phyloP scores from a whole-genome alignment of 2,797 vertebrate species.

The Rhabdophis nuchalis region DNA sequence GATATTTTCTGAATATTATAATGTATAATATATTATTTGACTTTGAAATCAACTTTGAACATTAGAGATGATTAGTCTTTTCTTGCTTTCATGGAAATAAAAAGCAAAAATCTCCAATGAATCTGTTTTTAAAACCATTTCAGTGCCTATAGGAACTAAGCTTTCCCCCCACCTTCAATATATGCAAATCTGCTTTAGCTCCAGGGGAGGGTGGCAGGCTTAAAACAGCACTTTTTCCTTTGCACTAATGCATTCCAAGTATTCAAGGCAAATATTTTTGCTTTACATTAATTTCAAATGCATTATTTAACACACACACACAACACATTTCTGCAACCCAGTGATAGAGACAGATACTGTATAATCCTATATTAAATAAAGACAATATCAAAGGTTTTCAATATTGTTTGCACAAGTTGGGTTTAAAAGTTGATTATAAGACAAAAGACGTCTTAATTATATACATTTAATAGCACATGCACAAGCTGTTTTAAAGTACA shows the following conservation, averaged over 20 bases:
- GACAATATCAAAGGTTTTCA: slow-evolving; percentile 29
- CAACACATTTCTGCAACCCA: slow-evolving; percentile 26
- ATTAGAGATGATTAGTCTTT: background rate
- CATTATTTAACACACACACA: slow-evolving; percentile 21
- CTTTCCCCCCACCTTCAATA: slow-evolving; percentile 15
- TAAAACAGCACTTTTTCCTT: slow-evolving; percentile 17
- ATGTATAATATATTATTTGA: background rate
- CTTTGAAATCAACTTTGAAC: slow-evolving; percentile 13
- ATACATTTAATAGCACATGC: slow-evolving; percentile 26
- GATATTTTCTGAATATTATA: slow-evolving; percentile 23
- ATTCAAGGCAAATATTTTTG: slow-evolving; percentile 9
- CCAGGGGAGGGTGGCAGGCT: background rate
- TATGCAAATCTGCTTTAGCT: slow-evolving; percentile 31
- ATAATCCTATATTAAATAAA: slow-evolving; percentile 34
- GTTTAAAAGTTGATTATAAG: slow-evolving; percentile 38
- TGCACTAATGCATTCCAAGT: slow-evolving; percentile 40
- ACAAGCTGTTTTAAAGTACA: slow-evolving; percentile 36
- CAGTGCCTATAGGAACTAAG: slow-evolving; percentile 17
- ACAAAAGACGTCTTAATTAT: slow-evolving; percentile 39
- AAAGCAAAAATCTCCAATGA: slow-evolving; percentile 15
- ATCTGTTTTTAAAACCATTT: slow-evolving; percentile 28
- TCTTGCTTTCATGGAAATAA: background rate
- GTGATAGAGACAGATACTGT: background rate
- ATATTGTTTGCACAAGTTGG: slow-evolving; percentile 10
- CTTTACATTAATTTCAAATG: background rate